These are phyloP conservation scores for Dipodomys ordii DNA, from an alignment of 2,113 vertebrate species.

Conservation along the genomic window DNA sequence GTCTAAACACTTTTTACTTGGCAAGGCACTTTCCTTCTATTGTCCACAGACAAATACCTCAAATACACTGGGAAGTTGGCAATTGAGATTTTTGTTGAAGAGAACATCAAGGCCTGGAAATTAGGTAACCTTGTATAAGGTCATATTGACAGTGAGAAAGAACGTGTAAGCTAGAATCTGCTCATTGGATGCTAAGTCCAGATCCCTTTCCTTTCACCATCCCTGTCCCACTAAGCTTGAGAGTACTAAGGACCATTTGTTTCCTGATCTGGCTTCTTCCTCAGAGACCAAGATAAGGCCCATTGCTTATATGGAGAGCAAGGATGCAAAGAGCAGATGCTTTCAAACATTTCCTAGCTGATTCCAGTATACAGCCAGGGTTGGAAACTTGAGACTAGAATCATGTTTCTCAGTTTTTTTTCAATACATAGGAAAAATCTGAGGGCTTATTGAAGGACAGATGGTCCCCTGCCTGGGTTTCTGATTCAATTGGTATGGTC, in stretches of 20 bases:
- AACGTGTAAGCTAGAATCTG: background rate
- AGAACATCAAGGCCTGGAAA: background rate
- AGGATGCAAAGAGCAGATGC: background rate
- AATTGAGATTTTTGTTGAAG: background rate
- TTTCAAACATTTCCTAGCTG: background rate
- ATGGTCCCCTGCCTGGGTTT: background rate
- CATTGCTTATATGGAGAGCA: background rate
- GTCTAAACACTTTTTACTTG: background rate
- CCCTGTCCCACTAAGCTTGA: background rate
- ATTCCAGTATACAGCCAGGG: background rate
- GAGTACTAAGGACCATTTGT: background rate
- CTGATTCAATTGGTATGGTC: background rate
- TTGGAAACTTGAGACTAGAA: background rate
- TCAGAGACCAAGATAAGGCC: background rate
- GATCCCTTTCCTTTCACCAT: background rate
- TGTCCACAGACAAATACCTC: background rate
- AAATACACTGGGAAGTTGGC: background rate
- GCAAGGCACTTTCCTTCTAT: constrained; percentile 34
- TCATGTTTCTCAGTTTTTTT: background rate
- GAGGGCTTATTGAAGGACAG: background rate
- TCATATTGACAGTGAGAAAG: background rate
- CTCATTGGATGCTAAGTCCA: background rate
- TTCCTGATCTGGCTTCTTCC: background rate
- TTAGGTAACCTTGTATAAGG: background rate
- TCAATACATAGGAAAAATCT: background rate